Evolutionary conservation across 2,113 vertebrate genomes (phyloP).

Genomic region (Ailurus styani): DNA sequence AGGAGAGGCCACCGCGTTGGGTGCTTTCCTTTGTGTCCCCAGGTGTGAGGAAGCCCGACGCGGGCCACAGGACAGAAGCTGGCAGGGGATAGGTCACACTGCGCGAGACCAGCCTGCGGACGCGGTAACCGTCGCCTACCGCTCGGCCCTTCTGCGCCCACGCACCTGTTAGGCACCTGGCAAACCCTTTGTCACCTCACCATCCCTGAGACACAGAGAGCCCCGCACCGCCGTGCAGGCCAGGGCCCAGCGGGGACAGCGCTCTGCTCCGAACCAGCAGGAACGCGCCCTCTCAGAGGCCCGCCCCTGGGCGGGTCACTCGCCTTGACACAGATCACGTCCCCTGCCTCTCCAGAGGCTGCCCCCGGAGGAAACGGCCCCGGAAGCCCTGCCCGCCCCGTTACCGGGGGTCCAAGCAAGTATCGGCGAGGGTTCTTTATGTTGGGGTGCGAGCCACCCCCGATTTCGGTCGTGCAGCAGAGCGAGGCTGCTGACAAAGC

Average conservation of each 20-base stretch:
- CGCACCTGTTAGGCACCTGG: rapidly evolving
- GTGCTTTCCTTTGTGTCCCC: too few species aligned
- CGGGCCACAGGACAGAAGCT: too few species aligned
- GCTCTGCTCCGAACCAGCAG: neutral
- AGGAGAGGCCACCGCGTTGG: rapidly evolving
- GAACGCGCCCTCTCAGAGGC: neutral
- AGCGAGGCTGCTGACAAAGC: neutral
- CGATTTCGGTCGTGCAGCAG: rapidly evolving
- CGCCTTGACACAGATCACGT: rapidly evolving
- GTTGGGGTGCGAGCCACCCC: neutral
- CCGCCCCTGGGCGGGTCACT: neutral
- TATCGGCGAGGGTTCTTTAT: neutral
- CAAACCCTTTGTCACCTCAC: too few species aligned
- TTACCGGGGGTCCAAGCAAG: neutral
- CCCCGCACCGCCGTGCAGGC: rapidly evolving
- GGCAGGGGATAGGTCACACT: rapidly evolving
- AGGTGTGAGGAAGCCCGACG: too few species aligned
- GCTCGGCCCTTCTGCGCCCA: rapidly evolving
- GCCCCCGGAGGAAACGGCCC: neutral
- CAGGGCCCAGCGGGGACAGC: neutral
- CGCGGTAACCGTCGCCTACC: rapidly evolving
- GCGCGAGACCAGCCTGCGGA: rapidly evolving
- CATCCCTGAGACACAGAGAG: rapidly evolving
- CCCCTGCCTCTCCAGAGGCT: neutral
- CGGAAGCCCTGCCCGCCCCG: rapidly evolving